phyloP scores from a whole-genome alignment of 2,797 vertebrate genomes.

The Periophthalmus magnuspinnatus region DNA sequence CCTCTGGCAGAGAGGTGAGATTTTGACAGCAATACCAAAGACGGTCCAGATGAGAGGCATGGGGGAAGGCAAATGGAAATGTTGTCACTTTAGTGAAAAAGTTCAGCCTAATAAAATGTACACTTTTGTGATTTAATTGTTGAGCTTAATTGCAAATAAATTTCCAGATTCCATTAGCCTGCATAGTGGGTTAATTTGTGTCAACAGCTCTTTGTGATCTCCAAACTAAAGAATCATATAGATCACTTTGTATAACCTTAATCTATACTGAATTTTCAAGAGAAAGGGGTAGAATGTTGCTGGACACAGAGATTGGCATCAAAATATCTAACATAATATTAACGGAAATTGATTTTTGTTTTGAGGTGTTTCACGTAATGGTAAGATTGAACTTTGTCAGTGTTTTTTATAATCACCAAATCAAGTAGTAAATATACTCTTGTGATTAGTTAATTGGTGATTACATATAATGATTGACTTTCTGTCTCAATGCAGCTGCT shows the following conservation, averaged over 20 bases:
- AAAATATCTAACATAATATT: neutral
- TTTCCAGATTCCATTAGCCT: neutral
- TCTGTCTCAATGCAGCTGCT: neutral
- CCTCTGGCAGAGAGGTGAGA: conserved; percentile 78
- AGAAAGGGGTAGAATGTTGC: neutral
- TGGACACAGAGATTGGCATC: neutral
- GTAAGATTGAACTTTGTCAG: neutral
- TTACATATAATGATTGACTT: neutral
- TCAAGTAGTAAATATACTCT: neutral
- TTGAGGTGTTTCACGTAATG: neutral
- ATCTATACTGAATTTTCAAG: neutral
- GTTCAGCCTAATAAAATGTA: neutral
- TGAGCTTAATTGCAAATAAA: neutral
- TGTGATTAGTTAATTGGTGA: neutral
- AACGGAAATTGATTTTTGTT: neutral
- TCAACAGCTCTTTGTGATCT: neutral
- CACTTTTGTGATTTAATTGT: neutral
- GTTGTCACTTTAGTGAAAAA: conserved; percentile 1
- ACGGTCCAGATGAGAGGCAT: conserved; percentile 39
- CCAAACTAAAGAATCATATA: neutral
- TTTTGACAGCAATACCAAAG: conserved; percentile 70
- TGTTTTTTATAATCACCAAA: neutral
- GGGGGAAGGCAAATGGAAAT: conserved; percentile 8
- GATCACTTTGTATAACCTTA: neutral
- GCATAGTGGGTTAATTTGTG: too few relatives aligned